These are phyloP conservation scores for Parthenolecanium corni DNA, from an alignment of 2,888 invertebrate genomes.

Conservation along the genomic window DNA sequence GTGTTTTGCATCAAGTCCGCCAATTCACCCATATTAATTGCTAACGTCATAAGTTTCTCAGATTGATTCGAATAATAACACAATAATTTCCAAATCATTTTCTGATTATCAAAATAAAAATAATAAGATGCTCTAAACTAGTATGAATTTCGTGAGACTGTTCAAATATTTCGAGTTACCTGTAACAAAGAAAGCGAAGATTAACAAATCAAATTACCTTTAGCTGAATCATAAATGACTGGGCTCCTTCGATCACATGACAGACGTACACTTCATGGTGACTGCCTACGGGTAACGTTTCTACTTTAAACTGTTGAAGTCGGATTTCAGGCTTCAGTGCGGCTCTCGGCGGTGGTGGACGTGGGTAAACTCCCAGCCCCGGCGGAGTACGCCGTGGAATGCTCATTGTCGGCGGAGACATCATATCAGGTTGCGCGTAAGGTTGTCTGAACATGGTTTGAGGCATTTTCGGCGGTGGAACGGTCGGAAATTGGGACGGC, in stretches of 20 bases:
- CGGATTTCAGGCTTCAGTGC: not conserved
- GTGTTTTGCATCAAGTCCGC: too few relatives aligned
- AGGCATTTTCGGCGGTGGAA: not conserved
- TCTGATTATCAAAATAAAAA: too few relatives aligned
- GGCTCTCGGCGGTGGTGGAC: not conserved
- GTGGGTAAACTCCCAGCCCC: not conserved
- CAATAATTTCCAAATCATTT: too few relatives aligned
- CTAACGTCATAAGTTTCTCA: too few relatives aligned
- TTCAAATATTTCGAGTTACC: too few relatives aligned
- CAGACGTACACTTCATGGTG: constrained; percentile 60
- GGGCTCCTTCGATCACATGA: constrained; percentile 67
- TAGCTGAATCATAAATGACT: constrained; percentile 63
- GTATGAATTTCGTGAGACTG: too few relatives aligned
- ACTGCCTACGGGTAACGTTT: constrained; percentile 43
- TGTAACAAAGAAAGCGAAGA: not conserved
- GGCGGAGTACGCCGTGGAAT: not conserved
- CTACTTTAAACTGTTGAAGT: not conserved
- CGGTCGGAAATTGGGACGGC: not conserved
- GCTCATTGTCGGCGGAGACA: not conserved
- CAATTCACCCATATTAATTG: too few relatives aligned
- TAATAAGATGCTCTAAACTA: too few relatives aligned
- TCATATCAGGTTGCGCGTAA: not conserved
- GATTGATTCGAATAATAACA: too few relatives aligned
- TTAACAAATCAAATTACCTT: constrained; percentile 40
- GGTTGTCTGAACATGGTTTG: not conserved